phyloP scores from a whole-genome alignment of 1,140 invertebrate species.

The Drosophila erecta region DNA sequence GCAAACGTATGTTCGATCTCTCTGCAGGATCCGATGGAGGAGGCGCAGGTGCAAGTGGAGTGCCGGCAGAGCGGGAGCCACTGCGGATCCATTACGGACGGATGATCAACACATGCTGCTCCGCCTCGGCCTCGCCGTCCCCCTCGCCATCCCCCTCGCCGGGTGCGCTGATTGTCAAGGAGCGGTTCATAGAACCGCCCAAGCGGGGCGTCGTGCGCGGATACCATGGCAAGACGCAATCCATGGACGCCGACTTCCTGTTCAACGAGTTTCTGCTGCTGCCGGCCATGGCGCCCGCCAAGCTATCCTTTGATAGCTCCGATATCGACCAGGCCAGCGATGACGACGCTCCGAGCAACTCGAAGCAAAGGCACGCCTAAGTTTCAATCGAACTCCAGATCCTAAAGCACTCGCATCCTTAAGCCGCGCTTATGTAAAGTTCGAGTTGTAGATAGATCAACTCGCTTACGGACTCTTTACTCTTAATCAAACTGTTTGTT shows the following conservation, averaged over 20 bases:
- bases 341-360: not conserved
- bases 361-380: constrained; percentile 9
- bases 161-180: constrained; percentile 85
- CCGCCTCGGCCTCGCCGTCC: constrained; percentile 25
- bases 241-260: constrained; percentile 80
- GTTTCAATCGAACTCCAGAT: constrained; percentile 3
- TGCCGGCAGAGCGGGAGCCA: constrained; percentile 15
- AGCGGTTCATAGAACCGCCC: constrained; percentile 85
- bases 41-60: not conserved
- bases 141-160: constrained; percentile 60
- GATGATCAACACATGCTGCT: constrained; percentile 27
- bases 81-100: constrained; percentile 16
- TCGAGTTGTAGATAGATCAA: constrained; percentile 2
- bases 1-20: too few relatives aligned
- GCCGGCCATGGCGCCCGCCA: constrained; percentile 50
- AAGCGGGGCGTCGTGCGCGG: constrained; percentile 85
- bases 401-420: constrained; percentile 12
- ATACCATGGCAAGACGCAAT: constrained; percentile 85
- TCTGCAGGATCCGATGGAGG: not conserved
- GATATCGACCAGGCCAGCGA: constrained; percentile 31
- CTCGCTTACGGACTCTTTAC: constrained; percentile 12
- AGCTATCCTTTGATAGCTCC: constrained; percentile 30
- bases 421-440: constrained; percentile 4
- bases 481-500: constrained; percentile 58
- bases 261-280: constrained; percentile 77